A percentile compares a stretch with the other conserved stretches of the same genome.
phyloP scores from a whole-genome alignment of 2,113 vertebrate genomes.

The Leptosomus discolor region DNA sequence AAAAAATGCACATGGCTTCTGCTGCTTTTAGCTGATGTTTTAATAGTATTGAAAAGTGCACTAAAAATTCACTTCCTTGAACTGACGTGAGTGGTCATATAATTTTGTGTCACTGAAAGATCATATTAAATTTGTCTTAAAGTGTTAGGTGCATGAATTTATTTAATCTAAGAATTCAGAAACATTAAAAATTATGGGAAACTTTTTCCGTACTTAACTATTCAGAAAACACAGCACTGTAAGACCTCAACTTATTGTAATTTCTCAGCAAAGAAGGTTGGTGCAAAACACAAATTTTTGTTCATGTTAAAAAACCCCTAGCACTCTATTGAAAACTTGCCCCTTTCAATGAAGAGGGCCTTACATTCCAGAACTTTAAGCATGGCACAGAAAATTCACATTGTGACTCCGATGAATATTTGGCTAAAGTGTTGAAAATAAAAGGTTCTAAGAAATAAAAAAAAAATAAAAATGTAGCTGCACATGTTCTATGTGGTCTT shows the following conservation, averaged over 20 bases:
- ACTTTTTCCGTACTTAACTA: neutral
- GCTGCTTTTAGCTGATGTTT: neutral
- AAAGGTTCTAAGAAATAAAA: neutral
- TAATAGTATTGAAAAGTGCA: neutral
- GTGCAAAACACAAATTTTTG: neutral
- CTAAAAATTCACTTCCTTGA: neutral
- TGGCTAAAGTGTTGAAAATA: neutral
- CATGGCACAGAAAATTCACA: neutral
- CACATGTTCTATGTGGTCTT: neutral
- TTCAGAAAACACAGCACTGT: neutral
- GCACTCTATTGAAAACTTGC: neutral
- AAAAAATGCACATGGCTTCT: neutral
- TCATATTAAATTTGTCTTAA: neutral
- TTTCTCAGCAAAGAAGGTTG: neutral
- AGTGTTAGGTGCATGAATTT: neutral
- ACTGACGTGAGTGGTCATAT: neutral
- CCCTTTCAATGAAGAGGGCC: neutral
- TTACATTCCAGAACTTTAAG: neutral
- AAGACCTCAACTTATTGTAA: neutral
- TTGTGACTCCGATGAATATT: neutral
- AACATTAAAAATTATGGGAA: neutral
- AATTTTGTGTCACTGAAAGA: neutral
- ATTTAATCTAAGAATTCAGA: neutral
- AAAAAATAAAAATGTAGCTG: neutral
- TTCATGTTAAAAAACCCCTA: accelerated